These are phyloP conservation scores for Tragelaphus scriptus DNA, from an alignment of 2,113 vertebrate genomes.

Conservation along the genomic window DNA sequence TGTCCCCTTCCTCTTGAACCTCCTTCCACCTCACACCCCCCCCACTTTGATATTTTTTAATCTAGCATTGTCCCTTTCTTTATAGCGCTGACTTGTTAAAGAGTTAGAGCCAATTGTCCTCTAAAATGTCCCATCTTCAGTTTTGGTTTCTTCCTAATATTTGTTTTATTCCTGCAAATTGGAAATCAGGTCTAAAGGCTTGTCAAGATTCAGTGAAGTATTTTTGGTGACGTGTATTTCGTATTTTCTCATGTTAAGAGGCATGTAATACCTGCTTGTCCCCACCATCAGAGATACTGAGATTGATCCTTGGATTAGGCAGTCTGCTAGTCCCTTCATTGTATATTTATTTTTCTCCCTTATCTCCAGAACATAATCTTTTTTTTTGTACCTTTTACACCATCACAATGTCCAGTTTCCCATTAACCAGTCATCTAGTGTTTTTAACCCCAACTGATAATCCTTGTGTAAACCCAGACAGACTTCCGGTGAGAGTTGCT, in stretches of 20 bases:
- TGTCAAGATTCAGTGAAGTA: neutral
- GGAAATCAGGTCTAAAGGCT: neutral
- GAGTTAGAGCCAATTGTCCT: neutral
- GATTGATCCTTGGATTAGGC: neutral
- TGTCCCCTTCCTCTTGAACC: neutral
- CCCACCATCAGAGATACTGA: neutral
- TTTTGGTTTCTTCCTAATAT: neutral
- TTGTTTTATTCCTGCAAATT: neutral
- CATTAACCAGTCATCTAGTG: neutral
- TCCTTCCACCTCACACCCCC: neutral
- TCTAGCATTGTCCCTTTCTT: neutral
- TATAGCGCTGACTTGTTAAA: neutral
- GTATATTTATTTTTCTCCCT: neutral
- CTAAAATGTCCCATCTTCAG: neutral
- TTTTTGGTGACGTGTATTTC: neutral
- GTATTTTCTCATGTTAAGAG: neutral
- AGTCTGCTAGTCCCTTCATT: neutral
- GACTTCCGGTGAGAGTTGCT: neutral
- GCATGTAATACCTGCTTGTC: neutral
- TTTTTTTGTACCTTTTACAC: neutral
- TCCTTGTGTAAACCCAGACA: neutral
- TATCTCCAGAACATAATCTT: neutral
- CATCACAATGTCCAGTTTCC: neutral
- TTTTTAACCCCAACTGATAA: neutral
- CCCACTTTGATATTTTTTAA: neutral